Evolutionary conservation across 2,797 vertebrate species (phyloP), one percentile per base, ranked within the genome.

Genomic region (Cetoscarus ocellatus): DNA sequence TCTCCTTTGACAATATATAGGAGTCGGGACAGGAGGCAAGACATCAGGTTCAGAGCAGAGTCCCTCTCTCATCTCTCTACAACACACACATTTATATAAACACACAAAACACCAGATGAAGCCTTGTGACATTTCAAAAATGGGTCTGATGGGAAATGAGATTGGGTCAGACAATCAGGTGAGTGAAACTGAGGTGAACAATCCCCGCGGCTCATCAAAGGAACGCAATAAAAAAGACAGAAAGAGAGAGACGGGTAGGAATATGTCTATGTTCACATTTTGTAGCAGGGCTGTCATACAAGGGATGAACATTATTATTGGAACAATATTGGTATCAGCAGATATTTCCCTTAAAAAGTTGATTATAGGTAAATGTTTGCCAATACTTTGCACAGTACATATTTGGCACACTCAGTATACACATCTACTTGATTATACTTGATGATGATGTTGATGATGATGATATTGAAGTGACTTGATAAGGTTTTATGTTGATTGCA

Each of bases 91-190:
- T 54, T 34, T 8, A 61, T 44, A 39, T 62, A 63, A 36, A 68
- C 27, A 55, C 48, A 58, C 59, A 53, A 56, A 79, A 75, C 17
- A 43, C 1, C 4, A 36, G 57, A 69, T 70, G 40, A 78, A 68
- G 40, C 59, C 47, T 55, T 69, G 53, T 89, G 88, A 90, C 83
- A 86, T 90, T 91, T 91, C 52, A 65, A 70, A 80, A 65, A 86
- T 70, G 75, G 72, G 57, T 73, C 80, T 43, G 53, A 77, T 61
- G 73, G 86, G 85, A 86, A 88, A 91, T 84, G 84, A 90, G 83
- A 87, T 76, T 54, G 72, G 74, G 80, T 88, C 58, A 85, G 68
- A 73, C 75, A 83, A 83, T 88, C 75, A 83, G 68, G 64, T 61
- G 71, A 78, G 74, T 70, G 80, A 61, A 77, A 77, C 52, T 6